Evolutionary conservation across 2,113 vertebrate species (phyloP), one percentile per base, ranked within the genome.

Genomic region (Cephalopterus ornatus): DNA sequence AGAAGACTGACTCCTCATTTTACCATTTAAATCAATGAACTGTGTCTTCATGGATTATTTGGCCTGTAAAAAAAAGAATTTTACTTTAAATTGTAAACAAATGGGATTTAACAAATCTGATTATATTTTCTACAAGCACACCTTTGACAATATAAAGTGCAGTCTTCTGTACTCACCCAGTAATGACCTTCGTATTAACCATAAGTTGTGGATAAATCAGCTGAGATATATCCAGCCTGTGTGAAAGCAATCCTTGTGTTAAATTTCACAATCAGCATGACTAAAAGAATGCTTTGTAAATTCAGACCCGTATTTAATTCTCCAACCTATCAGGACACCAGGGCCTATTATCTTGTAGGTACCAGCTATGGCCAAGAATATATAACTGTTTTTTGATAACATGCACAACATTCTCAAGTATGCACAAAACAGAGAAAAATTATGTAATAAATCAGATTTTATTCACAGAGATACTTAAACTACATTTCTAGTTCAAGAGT

Each of bases 251-350:
- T 20, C n/a, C 14, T 30, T 27, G 6, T 46, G 46, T 52, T 93
- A 53, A 85, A 53, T 70, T 41, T 1, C 2, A 15, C 17, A 20
- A 41, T 30, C 35, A 39, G 8, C 28, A 50, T 39, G 53, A 66
- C 13, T 63, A 46, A 49, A 95, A 68, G 28, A 78, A 73, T 18
- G 4, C 12, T 85, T 75, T 56, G 10, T 37, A 58, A 88, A 68
- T 68, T 70, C 17, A 90, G 41, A 80, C n/a, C 16, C 13, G 3
- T 49, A 37, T 55, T 76, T 88, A 35, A n/a, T 85, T 88, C 27
- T 56, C 20, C 26, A 33, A 26, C 19, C 28, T 62, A 17, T n/a
- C 0, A 0, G 15, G 66, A 15, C 46, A 77, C 6, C 6, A 17
- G 24, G 15, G 17, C 26, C 90, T 82, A 35, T 56, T 49, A 44